Conservation (phyloP, 2,113 vertebrate species). For the Oryzias javanicus region DNA sequence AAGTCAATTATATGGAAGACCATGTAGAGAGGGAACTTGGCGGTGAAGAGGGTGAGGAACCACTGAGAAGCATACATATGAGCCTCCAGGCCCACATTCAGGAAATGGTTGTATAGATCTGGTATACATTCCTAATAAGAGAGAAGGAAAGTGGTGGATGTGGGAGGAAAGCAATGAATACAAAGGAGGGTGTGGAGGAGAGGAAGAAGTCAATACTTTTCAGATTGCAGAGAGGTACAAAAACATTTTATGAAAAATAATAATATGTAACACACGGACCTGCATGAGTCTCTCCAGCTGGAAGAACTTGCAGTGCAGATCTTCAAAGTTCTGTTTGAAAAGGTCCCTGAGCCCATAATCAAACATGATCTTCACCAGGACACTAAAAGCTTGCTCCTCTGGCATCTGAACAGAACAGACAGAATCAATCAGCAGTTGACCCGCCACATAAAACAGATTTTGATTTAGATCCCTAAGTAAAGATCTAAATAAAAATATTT, state of each 20-base stretch:
- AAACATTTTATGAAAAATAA: neutral
- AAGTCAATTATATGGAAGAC: slow-evolving; percentile 99
- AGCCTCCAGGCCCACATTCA: slow-evolving; percentile 95
- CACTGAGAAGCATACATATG: slow-evolving; percentile 99
- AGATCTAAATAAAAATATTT: too few species aligned
- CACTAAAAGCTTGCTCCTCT: slow-evolving; percentile 98
- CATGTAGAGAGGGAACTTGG: slow-evolving; percentile 99
- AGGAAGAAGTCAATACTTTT: neutral
- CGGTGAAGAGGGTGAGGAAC: slow-evolving; percentile 99
- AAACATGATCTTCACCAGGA: slow-evolving; percentile 99
- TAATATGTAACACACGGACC: slow-evolving; percentile 68
- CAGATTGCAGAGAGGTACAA: neutral
- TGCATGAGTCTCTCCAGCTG: slow-evolving; percentile 98
- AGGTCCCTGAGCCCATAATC: slow-evolving; percentile 99
- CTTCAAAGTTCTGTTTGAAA: slow-evolving; percentile 99
- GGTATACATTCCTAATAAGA: slow-evolving; percentile 89
- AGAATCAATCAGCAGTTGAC: neutral
- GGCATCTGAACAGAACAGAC: slow-evolving; percentile 84
- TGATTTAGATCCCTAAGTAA: too few species aligned
- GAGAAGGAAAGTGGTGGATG: neutral
- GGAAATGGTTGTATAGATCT: slow-evolving; percentile 94
- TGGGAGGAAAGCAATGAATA: neutral
- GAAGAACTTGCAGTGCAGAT: slow-evolving; percentile 99
- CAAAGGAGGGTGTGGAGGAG: neutral
- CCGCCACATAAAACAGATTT: too few species aligned